Evolutionary conservation across 2,888 invertebrate species (phyloP), one percentile per base, ranked within the genome.

Genomic region (Acleris holmiana): DNA sequence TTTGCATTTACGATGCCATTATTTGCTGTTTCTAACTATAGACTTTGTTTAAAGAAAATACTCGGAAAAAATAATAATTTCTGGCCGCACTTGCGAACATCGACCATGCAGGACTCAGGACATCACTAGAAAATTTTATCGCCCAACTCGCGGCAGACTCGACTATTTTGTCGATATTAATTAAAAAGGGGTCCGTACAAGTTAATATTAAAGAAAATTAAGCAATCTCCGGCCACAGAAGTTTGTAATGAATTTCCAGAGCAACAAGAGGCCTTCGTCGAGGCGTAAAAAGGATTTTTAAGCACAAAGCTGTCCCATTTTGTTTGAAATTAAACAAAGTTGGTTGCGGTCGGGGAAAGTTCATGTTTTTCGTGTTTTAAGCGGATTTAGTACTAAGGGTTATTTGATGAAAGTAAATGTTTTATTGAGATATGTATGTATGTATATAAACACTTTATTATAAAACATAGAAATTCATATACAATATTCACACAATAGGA

Each of bases 171-270:
- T 91, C 89, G 89, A 91, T 91, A 91, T 92, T 92, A 92, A 92
- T 92, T 92, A 91, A 92, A 91, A 91, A 89, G 90, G 89, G 87
- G 87, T 83, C 87, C 79, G 80, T 85, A 91, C 91, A 91, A 92
- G 88, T 91, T 91, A 88, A 91, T 92, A 91, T 91, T 91, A 89
- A 92, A 90, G 89, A 91, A 91, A 91, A 92, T 91, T 92, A 91
- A 90, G 88, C 91, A 89, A 89, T 88, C 88, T 86, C 88, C 85
- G 84, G 73, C 77, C 76, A 76, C 79, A 73, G 79, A 84, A 87
- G 78, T 86, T 85, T 59, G 64, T 89, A 89, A 91, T 91, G 89
- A 91, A 90, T 91, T 91, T 90, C 82, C 80, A 80, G 79, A 80
- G 83, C 75, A 80, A 78, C 76, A 76, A 79, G 73, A 69, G 73